Evolutionary conservation across 2,113 vertebrate genomes (phyloP), one percentile per base, ranked within the genome.

Genomic region (Etia nguti): DNA sequence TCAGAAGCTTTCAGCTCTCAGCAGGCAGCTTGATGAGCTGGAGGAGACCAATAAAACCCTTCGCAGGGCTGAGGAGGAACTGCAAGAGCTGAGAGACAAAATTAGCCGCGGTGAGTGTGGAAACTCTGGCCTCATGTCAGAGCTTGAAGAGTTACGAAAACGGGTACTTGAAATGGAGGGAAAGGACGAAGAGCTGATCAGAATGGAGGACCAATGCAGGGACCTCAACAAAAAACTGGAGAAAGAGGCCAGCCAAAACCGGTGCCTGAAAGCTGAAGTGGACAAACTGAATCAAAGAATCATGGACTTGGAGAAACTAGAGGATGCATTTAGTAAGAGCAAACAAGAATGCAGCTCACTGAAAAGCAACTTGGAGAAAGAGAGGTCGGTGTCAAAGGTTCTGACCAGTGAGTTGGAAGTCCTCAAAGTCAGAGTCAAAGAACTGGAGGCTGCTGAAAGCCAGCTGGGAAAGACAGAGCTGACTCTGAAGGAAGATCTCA

Each of bases 161-260:
- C 96, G 97, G 80, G 96, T 99, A 6, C 96, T 99, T 65, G 98
- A 99, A 86, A 99, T 99, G 98, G 98, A 99, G 94, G 98, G 98
- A 34, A 99, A 99, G 94, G 99, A 99, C 9, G 98, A 99, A 87
- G 98, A 99, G 90, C 93, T 99, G 81, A 97, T 97, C 89, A 97
- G 97, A 90, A 98, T 99, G 97, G 98, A 99, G 94, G 97, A 98
- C 79, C 98, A 98, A 90, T 99, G 98, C 92, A 95, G 97, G 86
- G 98, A 99, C 90, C 97, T 99, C 79, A 97, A 98, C 34, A 98
- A 96, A 84, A 99, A 98, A 89, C 96, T 99, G 70, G 97, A 99
- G 94, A 98, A 97, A 86, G 98, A 99, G 93, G 96, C 97, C 31
- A 93, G 82, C 13, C 98, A 98, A 86, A 98, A 97, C 90, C 96